Conservation (phyloP, 2,888 invertebrate genomes). For the Andrena dorsata region DNA sequence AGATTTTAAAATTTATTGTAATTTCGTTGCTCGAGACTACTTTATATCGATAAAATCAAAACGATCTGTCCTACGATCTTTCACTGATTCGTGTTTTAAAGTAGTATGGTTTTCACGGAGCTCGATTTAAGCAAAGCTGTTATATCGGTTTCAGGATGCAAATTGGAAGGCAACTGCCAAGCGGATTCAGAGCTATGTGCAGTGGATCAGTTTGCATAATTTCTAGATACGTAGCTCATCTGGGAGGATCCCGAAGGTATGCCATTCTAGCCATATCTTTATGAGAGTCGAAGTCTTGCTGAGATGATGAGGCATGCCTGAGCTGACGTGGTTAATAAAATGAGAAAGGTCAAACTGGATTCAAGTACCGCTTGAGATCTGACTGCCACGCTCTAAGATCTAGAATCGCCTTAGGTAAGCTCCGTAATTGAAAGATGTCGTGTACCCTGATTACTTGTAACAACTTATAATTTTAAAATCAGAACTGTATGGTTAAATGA, state of each 20-base stretch:
- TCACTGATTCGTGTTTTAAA: too few relatives aligned
- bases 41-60: too few relatives aligned
- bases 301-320: slow-evolving; percentile 76
- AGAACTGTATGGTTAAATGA: too few relatives aligned
- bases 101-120: too few relatives aligned
- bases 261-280: slow-evolving; percentile 68
- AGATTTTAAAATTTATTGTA: too few relatives aligned
- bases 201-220: slow-evolving; percentile 73
- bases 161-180: slow-evolving; percentile 31
- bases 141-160: neutral
- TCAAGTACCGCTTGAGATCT: slow-evolving; percentile 69
- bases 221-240: slow-evolving; percentile 68
- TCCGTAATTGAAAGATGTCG: slow-evolving; percentile 23
- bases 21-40: too few relatives aligned
- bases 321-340: slow-evolving; percentile 78
- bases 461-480: too few relatives aligned
- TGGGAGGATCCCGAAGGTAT: slow-evolving; percentile 78
- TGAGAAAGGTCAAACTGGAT: slow-evolving; percentile 79
- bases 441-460: neutral
- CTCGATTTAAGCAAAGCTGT: too few relatives aligned
- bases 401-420: slow-evolving; percentile 49
- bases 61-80: too few relatives aligned
- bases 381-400: slow-evolving; percentile 45
- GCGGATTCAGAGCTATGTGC: slow-evolving; percentile 31
- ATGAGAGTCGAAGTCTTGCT: slow-evolving; percentile 62